Conservation (phyloP, 2,113 vertebrate genomes). For the Todiramphus chloris region DNA sequence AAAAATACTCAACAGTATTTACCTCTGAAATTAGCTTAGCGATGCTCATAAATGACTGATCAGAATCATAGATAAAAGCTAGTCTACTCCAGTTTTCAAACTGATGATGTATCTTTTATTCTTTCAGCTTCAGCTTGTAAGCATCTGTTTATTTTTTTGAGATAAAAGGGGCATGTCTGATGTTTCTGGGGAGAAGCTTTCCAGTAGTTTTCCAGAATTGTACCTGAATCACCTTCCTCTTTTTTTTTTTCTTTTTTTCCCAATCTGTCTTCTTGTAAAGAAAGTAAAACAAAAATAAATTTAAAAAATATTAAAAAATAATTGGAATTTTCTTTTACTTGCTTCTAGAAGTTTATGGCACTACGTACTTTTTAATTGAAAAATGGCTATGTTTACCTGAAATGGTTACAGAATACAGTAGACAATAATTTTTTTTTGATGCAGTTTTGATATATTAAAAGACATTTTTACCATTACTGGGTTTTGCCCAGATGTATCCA, state of each 20-base stretch:
- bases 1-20: background rate
- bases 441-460: constrained; percentile 13
- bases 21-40: background rate
- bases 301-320: background rate
- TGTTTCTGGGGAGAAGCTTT: background rate
- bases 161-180: background rate
- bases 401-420: background rate
- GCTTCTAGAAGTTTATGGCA: background rate
- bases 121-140: background rate
- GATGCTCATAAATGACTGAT: background rate
- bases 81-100: background rate
- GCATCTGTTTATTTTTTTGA: background rate
- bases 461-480: background rate
- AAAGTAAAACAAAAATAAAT: background rate
- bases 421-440: background rate
- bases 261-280: background rate
- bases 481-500: background rate
- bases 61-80: background rate
- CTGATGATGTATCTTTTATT: background rate
- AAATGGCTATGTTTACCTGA: background rate
- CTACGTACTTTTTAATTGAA: background rate
- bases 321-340: background rate
- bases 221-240: background rate
- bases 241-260: background rate
- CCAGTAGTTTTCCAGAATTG: background rate